phyloP scores from a whole-genome alignment of 2,797 vertebrate genomes.

The Xenentodon cancila region DNA sequence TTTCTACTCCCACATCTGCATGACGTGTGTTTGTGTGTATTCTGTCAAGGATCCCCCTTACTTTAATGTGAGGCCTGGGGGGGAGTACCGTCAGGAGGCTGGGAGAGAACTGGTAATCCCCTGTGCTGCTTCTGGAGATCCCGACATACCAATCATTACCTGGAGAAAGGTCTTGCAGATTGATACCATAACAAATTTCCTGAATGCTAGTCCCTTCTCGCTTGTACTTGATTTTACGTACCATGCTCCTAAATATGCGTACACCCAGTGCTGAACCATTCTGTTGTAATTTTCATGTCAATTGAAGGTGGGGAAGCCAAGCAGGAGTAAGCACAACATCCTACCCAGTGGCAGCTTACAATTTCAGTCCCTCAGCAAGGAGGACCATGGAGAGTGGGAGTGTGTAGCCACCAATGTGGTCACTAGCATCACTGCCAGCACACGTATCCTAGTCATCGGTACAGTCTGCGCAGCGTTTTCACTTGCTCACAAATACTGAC shows the following conservation, averaged over 20 bases:
- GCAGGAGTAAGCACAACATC: slow-evolving; percentile 98
- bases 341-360: slow-evolving; percentile 96
- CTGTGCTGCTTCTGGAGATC: slow-evolving; percentile 98
- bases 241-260: neutral
- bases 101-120: slow-evolving; percentile 98
- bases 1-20: neutral
- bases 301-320: slow-evolving; percentile 96
- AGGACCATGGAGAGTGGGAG: slow-evolving; percentile 99
- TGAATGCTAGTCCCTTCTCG: neutral
- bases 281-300: slow-evolving; percentile 38
- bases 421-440: slow-evolving; percentile 99
- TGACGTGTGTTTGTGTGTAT: slow-evolving; percentile 36
- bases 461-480: slow-evolving; percentile 51
- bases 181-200: neutral
- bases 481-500: slow-evolving; percentile 17
- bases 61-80: slow-evolving; percentile 99
- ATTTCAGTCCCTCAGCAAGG: slow-evolving; percentile 97
- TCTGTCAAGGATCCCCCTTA: slow-evolving; percentile 94
- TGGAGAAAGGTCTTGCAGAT: slow-evolving; percentile 94
- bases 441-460: slow-evolving; percentile 98
- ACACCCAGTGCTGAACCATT: slow-evolving; percentile 7
- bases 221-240: neutral
- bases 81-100: slow-evolving; percentile 99
- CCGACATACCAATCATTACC: slow-evolving; percentile 93
- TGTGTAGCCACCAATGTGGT: slow-evolving; percentile 98